phyloP scores from a whole-genome alignment of 2,113 vertebrate genomes.

The Cromileptes altivelis region DNA sequence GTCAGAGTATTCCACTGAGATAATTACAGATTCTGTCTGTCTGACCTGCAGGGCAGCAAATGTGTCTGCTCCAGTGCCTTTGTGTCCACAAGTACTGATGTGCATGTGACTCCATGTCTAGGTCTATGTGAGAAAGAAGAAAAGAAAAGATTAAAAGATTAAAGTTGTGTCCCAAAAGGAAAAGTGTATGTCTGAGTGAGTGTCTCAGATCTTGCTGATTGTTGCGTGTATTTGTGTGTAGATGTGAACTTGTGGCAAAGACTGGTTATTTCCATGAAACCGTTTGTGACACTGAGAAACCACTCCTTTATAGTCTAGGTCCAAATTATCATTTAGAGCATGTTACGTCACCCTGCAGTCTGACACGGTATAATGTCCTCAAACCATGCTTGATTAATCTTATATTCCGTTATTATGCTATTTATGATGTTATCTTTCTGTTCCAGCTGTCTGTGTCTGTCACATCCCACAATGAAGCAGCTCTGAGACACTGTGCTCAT shows the following conservation, averaged over 20 bases:
- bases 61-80: conserved; percentile 50
- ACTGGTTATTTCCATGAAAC: conserved; percentile 33
- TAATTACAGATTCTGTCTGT: conserved; percentile 68
- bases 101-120: conserved; percentile 4
- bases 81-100: conserved; percentile 34
- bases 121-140: neutral
- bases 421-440: conserved; percentile 35
- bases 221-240: conserved; percentile 26
- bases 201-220: neutral
- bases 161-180: neutral
- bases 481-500: neutral
- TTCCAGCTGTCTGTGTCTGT: conserved; percentile 18
- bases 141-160: neutral
- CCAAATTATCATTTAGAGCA: conserved; percentile 18
- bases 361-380: conserved; percentile 13
- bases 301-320: neutral
- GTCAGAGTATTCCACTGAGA: conserved; percentile 57
- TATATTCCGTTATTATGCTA: conserved; percentile 14
- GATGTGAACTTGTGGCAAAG: conserved; percentile 10
- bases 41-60: conserved; percentile 57
- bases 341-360: conserved; percentile 11
- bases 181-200: conserved; percentile 15
- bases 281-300: conserved; percentile 22
- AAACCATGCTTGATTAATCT: conserved; percentile 34
- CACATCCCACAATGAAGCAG: neutral